Percentiles rank a stretch among this genome's conserved stretches.
These are phyloP conservation scores for Epistrophe grossulariae DNA, from an alignment of 2,888 invertebrate species.

Conservation along the genomic window DNA sequence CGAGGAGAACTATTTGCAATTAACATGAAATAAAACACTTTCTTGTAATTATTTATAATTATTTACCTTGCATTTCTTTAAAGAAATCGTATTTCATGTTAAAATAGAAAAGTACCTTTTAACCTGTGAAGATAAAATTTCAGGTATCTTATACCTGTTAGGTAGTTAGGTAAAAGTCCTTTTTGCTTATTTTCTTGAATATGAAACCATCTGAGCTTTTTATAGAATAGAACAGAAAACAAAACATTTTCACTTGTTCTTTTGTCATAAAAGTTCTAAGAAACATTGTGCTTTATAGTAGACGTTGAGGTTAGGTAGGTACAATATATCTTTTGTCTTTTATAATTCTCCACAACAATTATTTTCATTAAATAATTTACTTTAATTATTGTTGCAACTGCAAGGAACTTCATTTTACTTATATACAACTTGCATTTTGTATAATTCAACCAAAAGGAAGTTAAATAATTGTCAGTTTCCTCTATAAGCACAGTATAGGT, in stretches of 20 bases:
- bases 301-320: not conserved
- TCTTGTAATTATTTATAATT: too few species aligned
- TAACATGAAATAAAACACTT: too few species aligned
- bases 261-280: not conserved
- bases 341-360: slow-evolving; percentile 49
- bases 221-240: too few species aligned
- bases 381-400: slow-evolving; percentile 64
- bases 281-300: not conserved
- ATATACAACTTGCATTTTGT: not conserved
- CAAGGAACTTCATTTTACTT: slow-evolving; percentile 27
- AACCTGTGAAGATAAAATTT: too few species aligned
- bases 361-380: slow-evolving; percentile 67
- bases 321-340: not conserved
- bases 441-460: slow-evolving; percentile 49
- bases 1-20: too few species aligned
- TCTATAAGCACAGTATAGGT: slow-evolving; percentile 21
- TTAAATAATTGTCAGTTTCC: slow-evolving; percentile 58
- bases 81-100: too few species aligned
- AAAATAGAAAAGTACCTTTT: too few species aligned
- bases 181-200: not conserved
- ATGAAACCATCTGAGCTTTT: not conserved
- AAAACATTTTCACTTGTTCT: too few species aligned
- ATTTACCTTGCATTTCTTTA: too few species aligned
- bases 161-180: too few species aligned
- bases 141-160: too few species aligned